Base-by-base conservation (phyloP, 2,113 vertebrate species). In the Xyrauchen texanus region DNA sequence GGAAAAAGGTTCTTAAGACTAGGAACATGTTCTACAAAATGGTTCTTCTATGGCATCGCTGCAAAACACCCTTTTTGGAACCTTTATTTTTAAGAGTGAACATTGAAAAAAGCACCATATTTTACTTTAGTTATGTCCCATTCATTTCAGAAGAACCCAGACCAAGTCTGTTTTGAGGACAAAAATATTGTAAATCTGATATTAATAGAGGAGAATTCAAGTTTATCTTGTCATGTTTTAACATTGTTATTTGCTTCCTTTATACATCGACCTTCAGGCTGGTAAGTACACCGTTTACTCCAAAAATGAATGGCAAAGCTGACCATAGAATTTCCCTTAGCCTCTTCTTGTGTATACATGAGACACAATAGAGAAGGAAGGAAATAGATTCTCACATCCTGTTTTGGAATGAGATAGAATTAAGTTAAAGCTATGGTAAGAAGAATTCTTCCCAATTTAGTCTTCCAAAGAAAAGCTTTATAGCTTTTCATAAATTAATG, bases 361-460 rank as follows among this genome's bases (percentile, higher is more conserved):
- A 82, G 81, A 80, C 78, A 90, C 86, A 89, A 83, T 88, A 81
- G 76, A 81, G 79, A 81, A 85, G 81, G 89, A 84, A 87, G 90
- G 88, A 91, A 89, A 77, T 81, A 72, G 83, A 61, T 77, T 84
- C 80, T 78, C 47, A 13, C 90, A 87, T 93, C 91, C 90, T 91
- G 90, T 90, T 88, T 86, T 67, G 68, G 53, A 12, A 12, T 62
- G 58, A 82, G 63, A 81, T 69, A 21, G 12, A 16, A 63, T 63
- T 7, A 78, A n/a, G 1, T 51, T n/a, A 61, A 42, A 13, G n/a
- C 4, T 64, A 4, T 57, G n/a, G 60, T 44, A 66, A n/a, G 16
- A 7, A 58, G 21, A n/a, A n/a, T n/a, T 34, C 21, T 34, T 34
- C 21, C 21, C 21, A 34, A 3, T 34, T 34, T 34, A 34, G 21